Evolutionary conservation across 2,888 invertebrate species (phyloP).

Genomic region (Halictus quadricinctus): DNA sequence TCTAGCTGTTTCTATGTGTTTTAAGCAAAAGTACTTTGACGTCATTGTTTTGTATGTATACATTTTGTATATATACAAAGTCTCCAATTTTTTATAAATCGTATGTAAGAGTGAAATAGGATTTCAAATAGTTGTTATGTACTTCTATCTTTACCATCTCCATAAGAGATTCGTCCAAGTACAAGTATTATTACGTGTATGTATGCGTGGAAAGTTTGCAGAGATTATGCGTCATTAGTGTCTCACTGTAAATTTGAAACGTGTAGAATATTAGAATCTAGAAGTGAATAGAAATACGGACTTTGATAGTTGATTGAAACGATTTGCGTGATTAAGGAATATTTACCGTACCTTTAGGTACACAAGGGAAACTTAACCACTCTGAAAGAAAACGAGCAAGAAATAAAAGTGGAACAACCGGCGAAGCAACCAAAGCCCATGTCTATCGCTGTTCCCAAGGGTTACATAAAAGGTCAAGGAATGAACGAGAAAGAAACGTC

Average conservation of each 20-base stretch:
- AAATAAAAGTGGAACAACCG: constrained; percentile 77
- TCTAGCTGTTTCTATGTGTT: constrained; percentile 39
- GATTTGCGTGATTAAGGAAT: constrained; percentile 67
- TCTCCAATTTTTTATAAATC: background rate
- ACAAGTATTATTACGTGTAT: constrained; percentile 36
- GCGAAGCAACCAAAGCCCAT: constrained; percentile 73
- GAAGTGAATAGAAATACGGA: constrained; percentile 37
- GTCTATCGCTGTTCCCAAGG: constrained; percentile 75
- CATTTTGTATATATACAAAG: background rate
- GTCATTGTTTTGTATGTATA: constrained; percentile 32
- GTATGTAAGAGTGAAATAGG: constrained; percentile 16
- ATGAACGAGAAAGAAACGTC: constrained; percentile 76
- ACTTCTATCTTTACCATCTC: constrained; percentile 12
- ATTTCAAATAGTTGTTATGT: constrained; percentile 15
- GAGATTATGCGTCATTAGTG: constrained; percentile 42
- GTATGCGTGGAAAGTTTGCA: constrained; percentile 56
- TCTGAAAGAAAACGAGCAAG: constrained; percentile 79
- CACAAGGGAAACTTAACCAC: constrained; percentile 80
- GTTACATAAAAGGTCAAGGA: constrained; percentile 73
- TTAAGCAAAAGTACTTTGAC: constrained; percentile 35
- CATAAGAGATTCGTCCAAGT: constrained; percentile 33
- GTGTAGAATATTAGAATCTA: constrained; percentile 22
- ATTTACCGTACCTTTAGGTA: constrained; percentile 77
- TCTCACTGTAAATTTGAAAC: constrained; percentile 25
- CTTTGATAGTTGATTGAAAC: constrained; percentile 46